phyloP scores from a whole-genome alignment of 2,888 invertebrate species.

The Morpho helenor region DNA sequence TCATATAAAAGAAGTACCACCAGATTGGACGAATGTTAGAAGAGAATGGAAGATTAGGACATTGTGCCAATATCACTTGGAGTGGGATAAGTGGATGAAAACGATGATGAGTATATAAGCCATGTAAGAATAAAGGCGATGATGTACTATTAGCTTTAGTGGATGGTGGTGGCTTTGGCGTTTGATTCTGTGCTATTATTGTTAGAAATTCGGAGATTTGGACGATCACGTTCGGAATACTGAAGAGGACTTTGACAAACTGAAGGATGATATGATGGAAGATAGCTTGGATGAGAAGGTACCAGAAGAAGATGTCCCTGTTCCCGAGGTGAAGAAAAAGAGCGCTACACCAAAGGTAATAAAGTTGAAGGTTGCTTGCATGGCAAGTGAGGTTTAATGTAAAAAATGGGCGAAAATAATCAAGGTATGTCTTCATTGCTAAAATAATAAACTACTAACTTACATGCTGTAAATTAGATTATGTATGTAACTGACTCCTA shows the following conservation, averaged over 20 bases:
- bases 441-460: too few relatives aligned
- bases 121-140: too few relatives aligned
- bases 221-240: constrained; percentile 78
- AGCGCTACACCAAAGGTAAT: constrained; percentile 67
- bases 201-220: constrained; percentile 65
- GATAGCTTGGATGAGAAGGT: constrained; percentile 44
- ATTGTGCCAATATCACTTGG: too few relatives aligned
- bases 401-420: neutral
- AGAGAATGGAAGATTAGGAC: too few relatives aligned
- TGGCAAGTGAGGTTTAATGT: neutral
- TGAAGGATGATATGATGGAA: constrained; percentile 78
- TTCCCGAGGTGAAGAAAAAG: constrained; percentile 59
- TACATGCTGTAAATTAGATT: too few relatives aligned
- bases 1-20: too few relatives aligned
- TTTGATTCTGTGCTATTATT: constrained; percentile 4
- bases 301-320: constrained; percentile 50
- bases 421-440: neutral
- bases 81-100: too few relatives aligned
- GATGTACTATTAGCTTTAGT: too few relatives aligned
- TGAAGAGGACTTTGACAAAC: constrained; percentile 85
- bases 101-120: too few relatives aligned
- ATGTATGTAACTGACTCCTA: too few relatives aligned
- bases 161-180: too few relatives aligned
- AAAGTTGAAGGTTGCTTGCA: constrained; percentile 9
- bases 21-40: too few relatives aligned